Conservation (phyloP, 2,113 vertebrate species). For the Pica pica region DNA sequence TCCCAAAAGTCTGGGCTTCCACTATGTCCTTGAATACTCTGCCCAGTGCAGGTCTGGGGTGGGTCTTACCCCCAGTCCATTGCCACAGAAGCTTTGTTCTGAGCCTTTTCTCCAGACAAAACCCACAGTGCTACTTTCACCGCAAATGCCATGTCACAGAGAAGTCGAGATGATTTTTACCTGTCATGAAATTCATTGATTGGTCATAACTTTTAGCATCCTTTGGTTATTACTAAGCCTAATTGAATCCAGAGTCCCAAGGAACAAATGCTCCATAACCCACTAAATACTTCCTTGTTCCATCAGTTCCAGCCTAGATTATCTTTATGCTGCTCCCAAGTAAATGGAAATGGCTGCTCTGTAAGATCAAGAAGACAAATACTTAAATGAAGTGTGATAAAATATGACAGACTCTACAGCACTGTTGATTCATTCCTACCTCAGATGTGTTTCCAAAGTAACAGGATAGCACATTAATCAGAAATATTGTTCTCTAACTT, state of each 20-base stretch:
- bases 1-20: neutral
- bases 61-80: neutral
- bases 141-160: neutral
- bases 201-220: neutral
- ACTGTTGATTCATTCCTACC: conserved; percentile 23
- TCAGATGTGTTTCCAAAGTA: conserved; percentile 8
- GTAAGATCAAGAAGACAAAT: neutral
- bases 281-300: neutral
- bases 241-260: neutral
- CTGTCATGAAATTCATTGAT: neutral
- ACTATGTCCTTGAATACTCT: neutral
- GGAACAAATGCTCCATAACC: neutral
- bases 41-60: neutral
- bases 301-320: neutral
- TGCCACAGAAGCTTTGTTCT: neutral
- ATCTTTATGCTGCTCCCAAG: neutral
- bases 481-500: neutral
- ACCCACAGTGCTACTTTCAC: neutral
- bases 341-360: neutral
- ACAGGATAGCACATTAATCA: neutral
- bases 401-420: neutral
- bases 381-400: neutral
- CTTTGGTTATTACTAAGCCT: neutral
- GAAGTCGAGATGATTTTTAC: neutral
- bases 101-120: neutral